Percentiles rank a stretch among this genome's conserved stretches.
Evolutionary conservation across 2,113 vertebrate species (phyloP).

Genomic region (Burhinus oedicnemus): DNA sequence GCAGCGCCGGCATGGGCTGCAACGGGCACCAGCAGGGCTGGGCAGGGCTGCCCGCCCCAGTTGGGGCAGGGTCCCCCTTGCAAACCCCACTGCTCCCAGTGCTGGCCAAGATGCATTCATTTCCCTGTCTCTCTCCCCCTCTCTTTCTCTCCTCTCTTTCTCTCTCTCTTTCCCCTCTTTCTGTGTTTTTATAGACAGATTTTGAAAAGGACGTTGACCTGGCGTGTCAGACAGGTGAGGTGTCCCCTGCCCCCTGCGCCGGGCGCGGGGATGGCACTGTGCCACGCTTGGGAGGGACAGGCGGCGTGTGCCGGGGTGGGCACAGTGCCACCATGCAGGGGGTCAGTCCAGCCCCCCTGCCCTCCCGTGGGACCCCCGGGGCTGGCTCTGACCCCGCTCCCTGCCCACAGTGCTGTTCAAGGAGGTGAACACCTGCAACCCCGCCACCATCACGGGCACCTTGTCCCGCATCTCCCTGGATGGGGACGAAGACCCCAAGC

Average conservation of each 20-base stretch:
- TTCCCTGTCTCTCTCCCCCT: conserved; percentile 13
- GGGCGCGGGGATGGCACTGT: neutral
- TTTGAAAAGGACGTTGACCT: conserved; percentile 99
- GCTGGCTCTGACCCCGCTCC: neutral
- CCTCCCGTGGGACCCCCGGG: accelerated
- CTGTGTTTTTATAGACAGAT: conserved; percentile 89
- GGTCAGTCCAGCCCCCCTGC: neutral
- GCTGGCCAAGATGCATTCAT: conserved; percentile 56
- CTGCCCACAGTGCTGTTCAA: conserved; percentile 90
- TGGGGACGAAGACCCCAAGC: conserved; percentile 94
- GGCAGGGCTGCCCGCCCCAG: neutral
- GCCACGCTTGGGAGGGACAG: neutral
- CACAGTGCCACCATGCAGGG: accelerated
- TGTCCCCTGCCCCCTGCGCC: neutral
- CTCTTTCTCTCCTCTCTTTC: conserved; percentile 60
- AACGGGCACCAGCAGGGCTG: neutral
- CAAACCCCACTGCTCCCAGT: neutral
- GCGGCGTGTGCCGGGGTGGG: accelerated
- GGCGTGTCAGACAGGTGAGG: conserved; percentile 97
- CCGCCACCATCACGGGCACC: conserved; percentile 95
- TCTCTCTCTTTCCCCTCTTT: conserved; percentile 30
- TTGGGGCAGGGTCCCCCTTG: neutral
- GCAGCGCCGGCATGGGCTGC: neutral
- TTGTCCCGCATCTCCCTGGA: conserved; percentile 96
- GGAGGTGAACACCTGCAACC: conserved; percentile 96